phyloP scores from a whole-genome alignment of 2,888 invertebrate species.

The Lapara coniferarum region DNA sequence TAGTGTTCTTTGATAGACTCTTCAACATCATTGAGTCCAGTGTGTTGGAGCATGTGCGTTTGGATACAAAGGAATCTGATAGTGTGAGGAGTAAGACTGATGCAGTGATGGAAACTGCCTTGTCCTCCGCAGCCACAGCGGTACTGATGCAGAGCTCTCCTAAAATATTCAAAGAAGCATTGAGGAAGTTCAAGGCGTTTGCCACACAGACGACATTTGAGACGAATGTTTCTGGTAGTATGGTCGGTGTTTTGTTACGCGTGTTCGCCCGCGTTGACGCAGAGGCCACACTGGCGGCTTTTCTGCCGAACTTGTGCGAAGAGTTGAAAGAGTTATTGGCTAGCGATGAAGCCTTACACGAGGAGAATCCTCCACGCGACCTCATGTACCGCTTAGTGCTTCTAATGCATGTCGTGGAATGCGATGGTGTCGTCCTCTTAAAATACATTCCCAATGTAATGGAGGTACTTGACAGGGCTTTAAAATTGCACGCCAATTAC shows the following conservation, averaged over 20 bases:
- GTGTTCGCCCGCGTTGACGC: constrained; percentile 87
- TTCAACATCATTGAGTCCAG: constrained; percentile 89
- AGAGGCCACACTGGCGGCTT: constrained; percentile 86
- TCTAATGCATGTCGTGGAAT: constrained; percentile 88
- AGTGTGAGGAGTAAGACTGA: constrained; percentile 87
- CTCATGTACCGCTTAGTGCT: constrained; percentile 90
- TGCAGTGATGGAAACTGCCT: constrained; percentile 87
- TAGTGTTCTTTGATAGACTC: constrained; percentile 92
- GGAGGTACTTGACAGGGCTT: constrained; percentile 87
- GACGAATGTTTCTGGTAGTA: constrained; percentile 91
- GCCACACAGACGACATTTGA: constrained; percentile 90
- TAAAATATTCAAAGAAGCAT: constrained; percentile 84
- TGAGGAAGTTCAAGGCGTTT: constrained; percentile 90
- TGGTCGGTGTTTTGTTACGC: constrained; percentile 89
- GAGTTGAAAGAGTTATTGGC: constrained; percentile 84
- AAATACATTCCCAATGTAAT: constrained; percentile 86
- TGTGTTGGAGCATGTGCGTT: constrained; percentile 86
- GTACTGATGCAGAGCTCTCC: constrained; percentile 90
- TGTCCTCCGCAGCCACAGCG: constrained; percentile 86
- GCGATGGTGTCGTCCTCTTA: constrained; percentile 85
- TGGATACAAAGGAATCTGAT: constrained; percentile 85
- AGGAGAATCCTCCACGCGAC: constrained; percentile 91
- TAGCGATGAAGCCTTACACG: constrained; percentile 87
- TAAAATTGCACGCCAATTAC: constrained; percentile 87
- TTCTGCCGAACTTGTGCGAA: constrained; percentile 89